Conservation (phyloP, 64 coral and sea anemone species). For the Stichodactyla helianthus region DNA sequence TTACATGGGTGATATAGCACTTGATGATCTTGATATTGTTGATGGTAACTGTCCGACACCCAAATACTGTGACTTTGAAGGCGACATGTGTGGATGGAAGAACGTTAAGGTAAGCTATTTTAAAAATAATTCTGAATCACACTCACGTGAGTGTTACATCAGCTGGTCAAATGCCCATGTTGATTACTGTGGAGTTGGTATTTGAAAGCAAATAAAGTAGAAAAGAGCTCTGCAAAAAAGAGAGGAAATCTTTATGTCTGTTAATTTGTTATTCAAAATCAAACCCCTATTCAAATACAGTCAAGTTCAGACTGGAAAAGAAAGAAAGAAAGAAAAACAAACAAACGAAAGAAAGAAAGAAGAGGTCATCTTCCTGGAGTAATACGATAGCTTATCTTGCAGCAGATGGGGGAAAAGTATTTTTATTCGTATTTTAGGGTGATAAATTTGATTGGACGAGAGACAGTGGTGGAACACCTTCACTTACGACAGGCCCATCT, state of each 20-base stretch:
- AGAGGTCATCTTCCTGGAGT: too few species aligned
- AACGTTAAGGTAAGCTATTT: slow-evolving; percentile 16
- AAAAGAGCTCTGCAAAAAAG: too few species aligned
- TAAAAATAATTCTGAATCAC: background rate
- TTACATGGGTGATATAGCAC: slow-evolving; percentile 73
- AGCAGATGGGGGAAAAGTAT: too few species aligned
- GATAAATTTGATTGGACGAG: slow-evolving; percentile 90
- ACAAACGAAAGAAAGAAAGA: too few species aligned
- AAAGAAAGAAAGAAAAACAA: too few species aligned
- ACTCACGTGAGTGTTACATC: background rate
- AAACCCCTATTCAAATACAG: too few species aligned
- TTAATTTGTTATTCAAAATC: too few species aligned
- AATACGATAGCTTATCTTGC: background rate
- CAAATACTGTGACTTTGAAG: slow-evolving; percentile 78
- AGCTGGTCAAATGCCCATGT: too few species aligned
- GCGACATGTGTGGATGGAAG: slow-evolving; percentile 53
- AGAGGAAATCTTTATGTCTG: too few species aligned
- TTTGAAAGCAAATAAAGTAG: too few species aligned
- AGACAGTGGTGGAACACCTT: slow-evolving; percentile 84
- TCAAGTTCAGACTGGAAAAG: too few species aligned
- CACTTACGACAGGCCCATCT: slow-evolving; percentile 54
- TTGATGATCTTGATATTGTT: slow-evolving; percentile 77
- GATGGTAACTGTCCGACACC: slow-evolving; percentile 70
- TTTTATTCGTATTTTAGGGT: slow-evolving; percentile 4
- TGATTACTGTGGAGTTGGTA: too few species aligned